Percentiles rank a stretch among this genome's conserved stretches.
phyloP scores from a whole-genome alignment of 2,888 invertebrate species.

The Dicyrtoma fusca region DNA sequence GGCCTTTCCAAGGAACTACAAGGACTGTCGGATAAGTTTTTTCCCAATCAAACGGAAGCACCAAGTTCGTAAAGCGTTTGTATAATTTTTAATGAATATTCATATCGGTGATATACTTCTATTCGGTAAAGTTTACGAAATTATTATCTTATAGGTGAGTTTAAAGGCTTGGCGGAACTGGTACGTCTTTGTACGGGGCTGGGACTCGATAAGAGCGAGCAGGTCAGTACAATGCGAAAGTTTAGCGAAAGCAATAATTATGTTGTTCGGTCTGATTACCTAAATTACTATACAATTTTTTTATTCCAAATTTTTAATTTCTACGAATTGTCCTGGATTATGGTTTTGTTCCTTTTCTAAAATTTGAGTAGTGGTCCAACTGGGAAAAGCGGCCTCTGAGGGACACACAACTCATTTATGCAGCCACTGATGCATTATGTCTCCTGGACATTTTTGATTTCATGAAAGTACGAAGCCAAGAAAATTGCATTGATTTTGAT shows the following conservation, averaged over 20 bases:
- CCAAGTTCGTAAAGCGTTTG: not conserved
- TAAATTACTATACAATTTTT: too few species aligned
- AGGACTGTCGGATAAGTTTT: not conserved
- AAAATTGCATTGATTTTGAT: conserved; percentile 21
- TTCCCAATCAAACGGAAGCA: conserved; percentile 13
- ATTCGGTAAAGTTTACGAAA: too few species aligned
- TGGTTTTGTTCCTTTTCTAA: too few species aligned
- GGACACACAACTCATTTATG: conserved; percentile 77
- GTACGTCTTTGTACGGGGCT: conserved; percentile 76
- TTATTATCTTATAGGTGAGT: conserved; percentile 59
- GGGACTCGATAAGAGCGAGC: conserved; percentile 82
- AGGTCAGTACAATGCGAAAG: too few species aligned
- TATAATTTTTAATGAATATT: too few species aligned
- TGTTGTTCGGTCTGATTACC: too few species aligned
- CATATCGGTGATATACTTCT: too few species aligned
- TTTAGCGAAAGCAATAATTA: too few species aligned
- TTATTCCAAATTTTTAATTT: too few species aligned
- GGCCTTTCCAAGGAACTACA: conserved; percentile 32
- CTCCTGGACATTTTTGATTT: conserved; percentile 77
- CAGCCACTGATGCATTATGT: conserved; percentile 86
- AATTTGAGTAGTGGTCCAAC: conserved; percentile 85
- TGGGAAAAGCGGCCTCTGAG: conserved; percentile 85
- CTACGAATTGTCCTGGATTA: too few species aligned
- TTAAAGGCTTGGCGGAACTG: conserved; percentile 62
- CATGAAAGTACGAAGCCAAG: conserved; percentile 60